phyloP scores from a whole-genome alignment of 2,797 vertebrate species.

The Florisuga fusca region DNA sequence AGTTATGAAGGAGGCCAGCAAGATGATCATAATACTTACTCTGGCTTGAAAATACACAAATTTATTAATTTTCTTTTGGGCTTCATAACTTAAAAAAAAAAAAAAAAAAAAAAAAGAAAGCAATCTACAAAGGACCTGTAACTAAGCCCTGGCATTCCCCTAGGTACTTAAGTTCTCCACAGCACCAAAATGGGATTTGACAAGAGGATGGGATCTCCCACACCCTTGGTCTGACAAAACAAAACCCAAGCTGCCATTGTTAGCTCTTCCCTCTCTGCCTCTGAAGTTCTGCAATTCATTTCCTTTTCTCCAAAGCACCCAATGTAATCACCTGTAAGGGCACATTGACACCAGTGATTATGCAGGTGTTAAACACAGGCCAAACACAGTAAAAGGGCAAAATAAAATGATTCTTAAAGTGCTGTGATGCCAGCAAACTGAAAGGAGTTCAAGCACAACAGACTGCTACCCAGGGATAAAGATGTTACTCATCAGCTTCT shows the following conservation, averaged over 20 bases:
- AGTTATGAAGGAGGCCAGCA: conserved; percentile 16
- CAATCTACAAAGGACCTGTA: conserved; percentile 42
- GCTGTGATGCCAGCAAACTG: background rate
- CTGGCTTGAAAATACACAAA: background rate
- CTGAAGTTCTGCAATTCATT: background rate
- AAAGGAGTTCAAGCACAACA: background rate
- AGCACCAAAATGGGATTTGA: background rate
- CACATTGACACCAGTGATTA: fast-evolving
- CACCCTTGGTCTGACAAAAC: background rate
- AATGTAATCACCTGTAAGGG: background rate
- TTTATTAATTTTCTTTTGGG: conserved; percentile 46
- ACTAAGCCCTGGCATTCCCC: conserved; percentile 33
- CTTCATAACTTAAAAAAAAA: conserved; percentile 6
- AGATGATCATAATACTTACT: background rate
- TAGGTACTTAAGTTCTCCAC: conserved; percentile 11
- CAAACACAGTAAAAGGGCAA: background rate
- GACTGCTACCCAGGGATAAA: background rate
- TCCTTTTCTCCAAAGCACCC: background rate
- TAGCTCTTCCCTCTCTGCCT: background rate
- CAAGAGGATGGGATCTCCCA: background rate
- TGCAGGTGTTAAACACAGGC: background rate
- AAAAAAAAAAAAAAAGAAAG: background rate
- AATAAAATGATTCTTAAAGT: background rate
- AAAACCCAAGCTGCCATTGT: background rate
- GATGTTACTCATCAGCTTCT: background rate